Evolutionary conservation across 2,797 vertebrate genomes (phyloP).

Genomic region (Trachops cirrhosus): DNA sequence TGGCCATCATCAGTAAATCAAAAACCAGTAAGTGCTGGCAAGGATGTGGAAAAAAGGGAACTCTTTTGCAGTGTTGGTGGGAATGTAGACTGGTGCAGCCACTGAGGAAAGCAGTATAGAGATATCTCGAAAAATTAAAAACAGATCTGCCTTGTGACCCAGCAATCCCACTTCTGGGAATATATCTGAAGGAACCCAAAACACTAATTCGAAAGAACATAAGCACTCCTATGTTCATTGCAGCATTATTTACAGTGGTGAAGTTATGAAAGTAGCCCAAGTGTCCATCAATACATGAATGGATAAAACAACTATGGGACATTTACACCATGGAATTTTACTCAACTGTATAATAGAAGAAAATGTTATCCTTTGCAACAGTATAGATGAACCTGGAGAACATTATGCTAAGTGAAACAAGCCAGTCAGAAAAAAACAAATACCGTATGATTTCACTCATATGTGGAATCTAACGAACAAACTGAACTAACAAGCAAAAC

Average conservation of each 20-base stretch:
- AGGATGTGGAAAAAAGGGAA: too few species aligned
- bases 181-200: background rate
- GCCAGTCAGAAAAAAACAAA: background rate
- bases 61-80: too few species aligned
- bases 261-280: background rate
- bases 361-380: background rate
- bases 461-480: background rate
- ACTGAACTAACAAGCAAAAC: background rate
- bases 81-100: background rate
- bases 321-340: background rate
- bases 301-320: background rate
- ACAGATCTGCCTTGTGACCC: background rate
- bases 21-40: too few species aligned
- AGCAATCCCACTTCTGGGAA: background rate
- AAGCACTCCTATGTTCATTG: background rate
- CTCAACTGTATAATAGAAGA: background rate
- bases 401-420: background rate
- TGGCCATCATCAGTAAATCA: too few species aligned
- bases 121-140: background rate
- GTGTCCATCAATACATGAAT: background rate
- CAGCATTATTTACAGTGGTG: background rate
- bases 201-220: background rate
- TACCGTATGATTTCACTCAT: background rate
- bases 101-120: background rate
- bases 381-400: background rate